These are phyloP conservation scores for Huso huso DNA, from an alignment of 2,797 vertebrate species.

Conservation along the genomic window DNA sequence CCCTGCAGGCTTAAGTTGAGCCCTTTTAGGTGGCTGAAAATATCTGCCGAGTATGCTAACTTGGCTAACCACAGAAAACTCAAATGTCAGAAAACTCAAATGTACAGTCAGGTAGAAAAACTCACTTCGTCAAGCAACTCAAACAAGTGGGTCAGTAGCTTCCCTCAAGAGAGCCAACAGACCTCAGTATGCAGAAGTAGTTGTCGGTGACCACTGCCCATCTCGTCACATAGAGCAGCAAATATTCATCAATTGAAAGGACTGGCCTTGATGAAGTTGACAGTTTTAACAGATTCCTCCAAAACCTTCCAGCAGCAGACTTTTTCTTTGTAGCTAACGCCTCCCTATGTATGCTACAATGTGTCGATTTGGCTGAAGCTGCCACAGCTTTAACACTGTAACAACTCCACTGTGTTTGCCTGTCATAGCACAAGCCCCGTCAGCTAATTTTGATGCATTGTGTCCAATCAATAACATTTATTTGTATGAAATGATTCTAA, in stretches of 20 bases:
- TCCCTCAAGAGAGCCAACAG: constrained; percentile 13
- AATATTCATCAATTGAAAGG: constrained; percentile 17
- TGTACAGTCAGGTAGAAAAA: constrained; percentile 15
- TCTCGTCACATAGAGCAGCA: constrained; percentile 12
- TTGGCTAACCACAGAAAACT: constrained; percentile 18
- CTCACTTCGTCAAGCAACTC: constrained; percentile 7
- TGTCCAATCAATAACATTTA: constrained; percentile 15
- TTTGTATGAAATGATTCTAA: constrained; percentile 13
- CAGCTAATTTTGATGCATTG: constrained; percentile 13
- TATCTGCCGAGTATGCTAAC: constrained; percentile 16
- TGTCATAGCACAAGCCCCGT: constrained; percentile 17
- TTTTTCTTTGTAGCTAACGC: constrained; percentile 15
- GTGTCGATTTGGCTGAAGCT: constrained; percentile 8
- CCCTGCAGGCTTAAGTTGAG: constrained; percentile 16
- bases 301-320: constrained; percentile 5
- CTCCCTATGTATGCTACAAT: constrained; percentile 13
- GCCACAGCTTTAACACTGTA: constrained; percentile 18
- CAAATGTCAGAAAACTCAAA: constrained; percentile 20
- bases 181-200: constrained; percentile 20
- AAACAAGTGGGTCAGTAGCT: constrained; percentile 17
- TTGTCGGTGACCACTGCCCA: constrained; percentile 18
- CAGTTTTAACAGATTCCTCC: constrained; percentile 14
- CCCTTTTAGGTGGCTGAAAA: constrained; percentile 18
- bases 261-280: constrained; percentile 15
- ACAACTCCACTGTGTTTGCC: constrained; percentile 17